Evolutionary conservation across 2,113 vertebrate species (phyloP), one percentile per base, ranked within the genome.

Genomic region (Emydocephalus ijimae): DNA sequence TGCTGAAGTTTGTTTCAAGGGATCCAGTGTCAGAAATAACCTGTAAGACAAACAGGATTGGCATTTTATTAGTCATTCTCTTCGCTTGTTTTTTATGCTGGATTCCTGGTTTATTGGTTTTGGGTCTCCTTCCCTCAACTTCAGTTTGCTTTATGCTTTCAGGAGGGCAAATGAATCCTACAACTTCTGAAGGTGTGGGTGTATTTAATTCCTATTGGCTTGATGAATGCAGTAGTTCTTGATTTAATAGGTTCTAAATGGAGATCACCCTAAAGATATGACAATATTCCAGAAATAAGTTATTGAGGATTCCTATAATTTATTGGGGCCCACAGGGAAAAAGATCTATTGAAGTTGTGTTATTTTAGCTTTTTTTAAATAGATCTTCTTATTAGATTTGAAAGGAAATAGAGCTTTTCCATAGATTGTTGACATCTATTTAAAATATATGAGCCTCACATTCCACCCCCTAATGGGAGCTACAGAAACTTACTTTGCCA

Each of bases 181-280:
- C 52, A 4, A 23, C 8, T 11, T 26, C 52, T 24, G 21, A 45
- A 34, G 69, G 52, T 85, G 39, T 34, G 61, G 34, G 43, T 34
- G 74, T 39, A 23, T 52, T 92, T 90, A 61, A 86, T 86, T 85
- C 89, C 26, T 26, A 91, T 10, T 92, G 64, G 94, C 50, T 85
- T 0, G 11, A 5, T 1, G 5, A 14, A 3, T 43, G 34, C 15
- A 20, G 34, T 21, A 8, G 34, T 39, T 9, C 34, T 39, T 81
- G 5, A 43, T 43, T 54, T 90, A 34, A 74, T 54, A 34, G 64
- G 10, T 52, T 20, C 81, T 45, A 85, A 24, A 14, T 43, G 7
- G 50, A n/a, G 23, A 56, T 24, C 52, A 56, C 34, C 8, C 5
- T 24, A 55, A 85, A 56, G 34, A 34, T 74, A 8, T 81, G 5